A percentile compares a stretch with the other conserved stretches of the same genome.
Evolutionary conservation across 2,113 vertebrate species (phyloP).

Genomic region (Mastomys coucha): DNA sequence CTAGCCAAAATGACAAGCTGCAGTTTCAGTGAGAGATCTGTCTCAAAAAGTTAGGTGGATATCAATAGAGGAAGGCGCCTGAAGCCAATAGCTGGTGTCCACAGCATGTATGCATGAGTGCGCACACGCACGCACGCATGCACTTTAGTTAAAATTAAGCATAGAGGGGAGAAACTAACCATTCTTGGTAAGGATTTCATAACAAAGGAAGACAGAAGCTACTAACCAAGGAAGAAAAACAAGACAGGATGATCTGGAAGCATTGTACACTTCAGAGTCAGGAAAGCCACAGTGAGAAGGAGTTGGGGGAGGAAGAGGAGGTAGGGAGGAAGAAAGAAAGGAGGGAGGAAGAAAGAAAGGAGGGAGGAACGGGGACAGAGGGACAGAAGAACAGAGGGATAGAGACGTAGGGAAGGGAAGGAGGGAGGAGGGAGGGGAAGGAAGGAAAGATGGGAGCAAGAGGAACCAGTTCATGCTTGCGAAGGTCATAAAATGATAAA

Average conservation of each 20-base stretch:
- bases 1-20: background rate
- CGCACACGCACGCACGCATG: background rate
- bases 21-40: background rate
- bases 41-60: no score
- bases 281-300: constrained; percentile 45
- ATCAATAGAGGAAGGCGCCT: background rate
- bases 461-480: background rate
- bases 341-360: rapidly evolving
- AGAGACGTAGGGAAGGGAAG: no score
- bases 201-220: background rate
- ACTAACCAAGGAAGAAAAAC: background rate
- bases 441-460: background rate
- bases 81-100: background rate
- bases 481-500: constrained; percentile 26
- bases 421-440: rapidly evolving
- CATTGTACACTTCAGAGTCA: constrained; percentile 6
- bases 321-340: rapidly evolving
- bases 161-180: background rate
- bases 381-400: background rate
- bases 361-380: background rate
- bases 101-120: no score
- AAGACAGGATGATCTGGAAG: background rate
- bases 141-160: background rate
- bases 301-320: background rate
- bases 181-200: background rate